Evolutionary conservation across 2,888 invertebrate species (phyloP).

Genomic region (Cylindroiulus punctatus): DNA sequence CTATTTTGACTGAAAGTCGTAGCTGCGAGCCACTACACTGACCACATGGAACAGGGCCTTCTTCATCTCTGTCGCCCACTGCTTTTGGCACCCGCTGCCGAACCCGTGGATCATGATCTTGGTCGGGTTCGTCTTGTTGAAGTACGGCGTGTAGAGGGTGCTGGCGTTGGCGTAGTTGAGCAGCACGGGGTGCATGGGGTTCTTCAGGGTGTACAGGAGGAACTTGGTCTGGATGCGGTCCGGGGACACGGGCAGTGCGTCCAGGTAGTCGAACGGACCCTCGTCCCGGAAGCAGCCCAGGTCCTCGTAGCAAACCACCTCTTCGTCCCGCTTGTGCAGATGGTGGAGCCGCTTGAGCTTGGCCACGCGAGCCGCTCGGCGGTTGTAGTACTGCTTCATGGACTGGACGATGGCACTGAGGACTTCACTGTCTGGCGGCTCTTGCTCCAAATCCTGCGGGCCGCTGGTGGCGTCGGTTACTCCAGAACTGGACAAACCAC

Average conservation of each 20-base stretch:
- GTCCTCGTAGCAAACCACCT: constrained; percentile 84
- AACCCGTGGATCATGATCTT: constrained; percentile 94
- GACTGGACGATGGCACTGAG: constrained; percentile 74
- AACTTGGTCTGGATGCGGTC: constrained; percentile 86
- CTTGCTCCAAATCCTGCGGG: constrained; percentile 63
- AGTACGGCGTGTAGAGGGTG: constrained; percentile 64
- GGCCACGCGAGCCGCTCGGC: constrained; percentile 50
- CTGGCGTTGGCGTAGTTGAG: constrained; percentile 59
- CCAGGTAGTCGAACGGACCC: constrained; percentile 89
- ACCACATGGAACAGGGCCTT: constrained; percentile 90
- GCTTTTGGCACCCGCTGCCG: constrained; percentile 87
- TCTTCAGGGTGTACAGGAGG: constrained; percentile 72
- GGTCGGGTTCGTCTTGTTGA: constrained; percentile 80
- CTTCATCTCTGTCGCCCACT: constrained; percentile 94
- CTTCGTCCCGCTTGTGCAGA: constrained; percentile 76
- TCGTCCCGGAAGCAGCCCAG: constrained; percentile 92
- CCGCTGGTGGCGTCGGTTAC: not conserved
- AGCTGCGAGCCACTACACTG: constrained; percentile 64
- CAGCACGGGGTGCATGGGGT: constrained; percentile 64
- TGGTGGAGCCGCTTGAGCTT: constrained; percentile 8
- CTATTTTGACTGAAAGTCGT: not conserved
- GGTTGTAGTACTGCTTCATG: constrained; percentile 68
- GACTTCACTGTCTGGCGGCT: constrained; percentile 76
- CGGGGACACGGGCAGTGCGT: constrained; percentile 86
- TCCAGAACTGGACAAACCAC: not conserved